phyloP scores from a whole-genome alignment of 2,113 vertebrate species.

The Poicephalus gulielmi region DNA sequence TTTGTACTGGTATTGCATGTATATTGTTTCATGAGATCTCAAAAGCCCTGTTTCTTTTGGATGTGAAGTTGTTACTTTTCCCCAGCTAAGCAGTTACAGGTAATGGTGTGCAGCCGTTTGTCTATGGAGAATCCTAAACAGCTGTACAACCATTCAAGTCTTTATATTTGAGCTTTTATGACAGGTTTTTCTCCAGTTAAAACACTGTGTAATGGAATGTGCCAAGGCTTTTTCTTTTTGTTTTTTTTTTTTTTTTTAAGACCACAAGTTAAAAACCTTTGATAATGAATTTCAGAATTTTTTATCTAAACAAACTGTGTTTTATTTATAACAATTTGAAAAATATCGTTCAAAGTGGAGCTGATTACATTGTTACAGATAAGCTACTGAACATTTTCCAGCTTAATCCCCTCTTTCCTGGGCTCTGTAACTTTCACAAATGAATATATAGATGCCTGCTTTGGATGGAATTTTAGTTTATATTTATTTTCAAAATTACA shows the following conservation, averaged over 20 bases:
- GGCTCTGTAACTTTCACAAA: neutral
- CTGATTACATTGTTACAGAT: neutral
- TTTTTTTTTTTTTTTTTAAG: neutral
- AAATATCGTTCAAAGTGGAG: neutral
- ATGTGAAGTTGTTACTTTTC: conserved; percentile 7
- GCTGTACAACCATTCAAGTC: neutral
- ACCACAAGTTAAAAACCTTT: neutral
- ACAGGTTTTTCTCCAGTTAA: neutral
- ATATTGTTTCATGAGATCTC: neutral
- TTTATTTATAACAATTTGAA: neutral
- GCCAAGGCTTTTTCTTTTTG: neutral
- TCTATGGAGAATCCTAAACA: neutral
- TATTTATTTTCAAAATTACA: neutral
- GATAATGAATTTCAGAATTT: neutral
- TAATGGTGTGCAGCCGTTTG: neutral
- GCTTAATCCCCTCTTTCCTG: neutral
- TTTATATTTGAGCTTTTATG: neutral
- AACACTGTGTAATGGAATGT: neutral
- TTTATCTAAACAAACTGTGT: neutral
- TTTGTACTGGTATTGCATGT: neutral
- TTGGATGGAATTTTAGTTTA: neutral
- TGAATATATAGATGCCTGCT: neutral
- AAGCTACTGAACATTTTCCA: neutral
- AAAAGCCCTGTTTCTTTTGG: neutral
- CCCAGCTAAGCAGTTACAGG: neutral